Evolutionary conservation across 2,888 invertebrate genomes (phyloP).

Genomic region (Griposia aprilina): DNA sequence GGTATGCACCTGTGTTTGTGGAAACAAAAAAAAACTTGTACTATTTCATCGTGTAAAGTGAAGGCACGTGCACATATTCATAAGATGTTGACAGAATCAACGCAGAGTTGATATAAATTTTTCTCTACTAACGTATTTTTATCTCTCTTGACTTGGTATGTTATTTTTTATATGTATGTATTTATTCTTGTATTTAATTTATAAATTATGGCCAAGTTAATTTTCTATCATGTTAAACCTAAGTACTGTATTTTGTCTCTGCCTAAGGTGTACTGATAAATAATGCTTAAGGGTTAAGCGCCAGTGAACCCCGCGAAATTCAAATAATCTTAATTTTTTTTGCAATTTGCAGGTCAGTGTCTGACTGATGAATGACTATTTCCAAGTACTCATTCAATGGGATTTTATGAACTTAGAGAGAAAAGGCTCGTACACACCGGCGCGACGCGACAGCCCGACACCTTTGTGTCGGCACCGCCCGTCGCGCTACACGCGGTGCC

Average conservation of each 20-base stretch:
- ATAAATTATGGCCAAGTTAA: background rate
- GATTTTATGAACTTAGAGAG: too few species aligned
- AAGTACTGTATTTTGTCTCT: background rate
- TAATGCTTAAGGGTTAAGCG: background rate
- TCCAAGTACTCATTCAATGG: too few species aligned
- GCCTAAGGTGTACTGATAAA: background rate
- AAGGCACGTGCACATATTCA: background rate
- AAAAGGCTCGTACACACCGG: too few species aligned
- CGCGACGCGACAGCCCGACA: too few species aligned
- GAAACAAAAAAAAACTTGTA: background rate
- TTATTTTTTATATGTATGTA: background rate
- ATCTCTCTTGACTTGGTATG: background rate
- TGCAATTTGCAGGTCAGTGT: too few species aligned
- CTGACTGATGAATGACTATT: too few species aligned
- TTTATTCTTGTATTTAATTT: background rate
- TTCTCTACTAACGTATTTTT: background rate
- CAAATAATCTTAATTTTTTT: too few species aligned
- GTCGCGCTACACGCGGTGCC: too few species aligned
- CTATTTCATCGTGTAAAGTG: background rate
- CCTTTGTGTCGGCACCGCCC: too few species aligned
- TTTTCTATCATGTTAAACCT: background rate
- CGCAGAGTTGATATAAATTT: background rate
- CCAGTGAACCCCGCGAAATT: too few species aligned
- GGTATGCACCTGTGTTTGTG: background rate
- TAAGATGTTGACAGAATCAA: background rate